A percentile compares a stretch with the other conserved stretches of the same genome.
These are phyloP conservation scores for Strigops habroptila DNA, from an alignment of 2,113 vertebrate genomes.

Conservation along the genomic window DNA sequence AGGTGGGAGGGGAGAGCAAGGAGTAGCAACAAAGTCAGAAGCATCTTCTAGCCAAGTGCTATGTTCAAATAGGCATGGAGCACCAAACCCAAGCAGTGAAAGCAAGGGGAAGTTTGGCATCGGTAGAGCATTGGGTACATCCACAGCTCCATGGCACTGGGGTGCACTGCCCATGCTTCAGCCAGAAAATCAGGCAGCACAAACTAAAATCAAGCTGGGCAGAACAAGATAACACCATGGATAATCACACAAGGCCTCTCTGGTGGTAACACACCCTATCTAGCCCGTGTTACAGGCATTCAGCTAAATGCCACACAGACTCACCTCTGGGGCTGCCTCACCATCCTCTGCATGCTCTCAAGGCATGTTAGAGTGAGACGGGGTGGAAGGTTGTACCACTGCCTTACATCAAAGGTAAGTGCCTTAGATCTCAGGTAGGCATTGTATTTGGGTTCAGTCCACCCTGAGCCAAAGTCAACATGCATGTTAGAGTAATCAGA, in stretches of 20 bases:
- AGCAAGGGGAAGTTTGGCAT: background rate
- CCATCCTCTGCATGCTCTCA: background rate
- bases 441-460: rapidly evolving
- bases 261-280: background rate
- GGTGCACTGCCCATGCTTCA: rapidly evolving
- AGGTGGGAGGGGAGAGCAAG: background rate
- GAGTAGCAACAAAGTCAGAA: background rate
- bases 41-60: background rate
- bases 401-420: background rate
- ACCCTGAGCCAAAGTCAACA: background rate
- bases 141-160: background rate
- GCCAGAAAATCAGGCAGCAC: background rate
- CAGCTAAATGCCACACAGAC: background rate
- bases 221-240: background rate
- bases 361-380: background rate
- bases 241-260: background rate
- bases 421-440: background rate
- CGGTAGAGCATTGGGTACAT: background rate
- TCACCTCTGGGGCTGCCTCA: background rate
- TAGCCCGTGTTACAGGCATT: background rate
- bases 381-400: background rate
- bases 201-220: background rate
- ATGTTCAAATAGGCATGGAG: background rate
- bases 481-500: background rate
- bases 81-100: background rate